Conservation (phyloP, 2,113 vertebrate genomes). For the Catharus fuscescens region DNA sequence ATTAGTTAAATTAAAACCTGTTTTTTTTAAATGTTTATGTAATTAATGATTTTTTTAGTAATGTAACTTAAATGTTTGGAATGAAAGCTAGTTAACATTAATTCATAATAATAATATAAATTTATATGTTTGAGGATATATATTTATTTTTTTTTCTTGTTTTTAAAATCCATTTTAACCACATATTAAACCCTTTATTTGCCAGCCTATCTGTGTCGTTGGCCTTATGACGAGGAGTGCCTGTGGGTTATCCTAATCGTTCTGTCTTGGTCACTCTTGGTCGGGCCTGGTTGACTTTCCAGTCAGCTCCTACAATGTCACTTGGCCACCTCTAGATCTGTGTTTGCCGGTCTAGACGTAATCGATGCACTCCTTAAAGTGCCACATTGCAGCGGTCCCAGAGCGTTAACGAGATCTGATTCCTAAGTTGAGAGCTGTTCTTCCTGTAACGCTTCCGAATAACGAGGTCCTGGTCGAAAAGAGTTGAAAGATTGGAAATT, state of each 20-base stretch:
- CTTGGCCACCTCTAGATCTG: conserved; percentile 95
- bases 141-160: conserved; percentile 76
- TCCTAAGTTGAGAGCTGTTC: conserved; percentile 86
- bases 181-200: conserved; percentile 99
- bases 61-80: conserved; percentile 68
- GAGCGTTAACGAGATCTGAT: conserved; percentile 87
- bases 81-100: conserved; percentile 66
- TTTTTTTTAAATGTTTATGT: conserved; percentile 42
- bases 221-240: conserved; percentile 96
- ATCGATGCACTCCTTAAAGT: conserved; percentile 85
- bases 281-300: conserved; percentile 96
- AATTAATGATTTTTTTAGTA: conserved; percentile 40
- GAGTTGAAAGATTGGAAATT: conserved; percentile 83
- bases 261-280: conserved; percentile 99
- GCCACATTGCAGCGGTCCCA: conserved; percentile 84
- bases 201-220: conserved; percentile 99
- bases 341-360: conserved; percentile 90
- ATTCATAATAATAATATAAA: conserved; percentile 47
- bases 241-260: conserved; percentile 93
- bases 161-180: conserved; percentile 91
- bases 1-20: conserved; percentile 60
- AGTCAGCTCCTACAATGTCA: conserved; percentile 92
- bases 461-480: conserved; percentile 83
- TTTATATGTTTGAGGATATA: conserved; percentile 79
- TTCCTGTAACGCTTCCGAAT: conserved; percentile 87